Conservation (phyloP, 30 jellyfish, hydroid and myxozoan genomes). For the Pelagia noctiluca region DNA sequence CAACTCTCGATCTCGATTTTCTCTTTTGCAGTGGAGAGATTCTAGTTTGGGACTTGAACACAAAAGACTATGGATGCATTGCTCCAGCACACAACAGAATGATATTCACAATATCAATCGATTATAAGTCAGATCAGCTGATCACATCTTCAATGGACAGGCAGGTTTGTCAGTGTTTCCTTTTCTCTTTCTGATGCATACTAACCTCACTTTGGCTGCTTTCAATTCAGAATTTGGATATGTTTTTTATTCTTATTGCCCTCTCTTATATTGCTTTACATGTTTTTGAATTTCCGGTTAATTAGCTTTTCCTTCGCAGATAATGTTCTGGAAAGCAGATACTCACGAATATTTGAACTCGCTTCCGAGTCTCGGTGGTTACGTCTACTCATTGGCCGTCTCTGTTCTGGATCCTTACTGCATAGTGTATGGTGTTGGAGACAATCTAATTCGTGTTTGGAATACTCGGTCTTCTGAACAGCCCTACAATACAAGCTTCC, state of each 20-base stretch:
- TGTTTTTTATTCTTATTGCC: too few relatives aligned
- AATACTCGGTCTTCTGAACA: conserved; percentile 61
- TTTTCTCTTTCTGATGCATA: neutral
- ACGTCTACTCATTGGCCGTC: conserved; percentile 70
- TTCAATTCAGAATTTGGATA: too few relatives aligned
- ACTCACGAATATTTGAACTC: conserved; percentile 22
- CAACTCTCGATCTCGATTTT: too few relatives aligned
- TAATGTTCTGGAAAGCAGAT: conserved; percentile 66
- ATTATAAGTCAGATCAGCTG: conserved; percentile 31
- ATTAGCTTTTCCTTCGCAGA: neutral
- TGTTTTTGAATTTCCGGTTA: too few relatives aligned
- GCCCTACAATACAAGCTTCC: conserved; percentile 43
- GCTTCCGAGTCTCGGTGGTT: conserved; percentile 93
- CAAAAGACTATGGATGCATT: conserved; percentile 50
- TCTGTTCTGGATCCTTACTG: conserved; percentile 78
- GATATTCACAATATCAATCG: conserved; percentile 63
- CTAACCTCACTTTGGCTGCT: too few relatives aligned
- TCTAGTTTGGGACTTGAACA: conserved; percentile 74
- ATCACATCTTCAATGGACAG: conserved; percentile 92
- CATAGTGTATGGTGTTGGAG: conserved; percentile 94
- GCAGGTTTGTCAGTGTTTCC: conserved; percentile 58
- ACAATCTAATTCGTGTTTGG: conserved; percentile 90
- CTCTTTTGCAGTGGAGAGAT: conserved; percentile 81
- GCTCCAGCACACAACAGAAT: conserved; percentile 82
- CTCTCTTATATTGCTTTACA: too few relatives aligned